Evolutionary conservation across 2,113 vertebrate species (phyloP).

Genomic region (Helogale parvula): DNA sequence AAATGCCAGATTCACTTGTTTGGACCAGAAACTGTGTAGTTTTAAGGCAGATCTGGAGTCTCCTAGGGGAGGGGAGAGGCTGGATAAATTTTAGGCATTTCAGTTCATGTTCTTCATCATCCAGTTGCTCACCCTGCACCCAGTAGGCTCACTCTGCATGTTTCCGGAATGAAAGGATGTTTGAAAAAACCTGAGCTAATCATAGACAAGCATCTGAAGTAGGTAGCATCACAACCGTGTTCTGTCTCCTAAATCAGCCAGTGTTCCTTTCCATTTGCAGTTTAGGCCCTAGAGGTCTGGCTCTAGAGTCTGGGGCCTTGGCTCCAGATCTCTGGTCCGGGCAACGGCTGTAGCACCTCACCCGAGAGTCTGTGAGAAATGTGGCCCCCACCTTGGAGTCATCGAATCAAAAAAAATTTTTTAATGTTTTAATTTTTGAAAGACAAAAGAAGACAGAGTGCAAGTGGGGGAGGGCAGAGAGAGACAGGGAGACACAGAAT

Average conservation of each 20-base stretch:
- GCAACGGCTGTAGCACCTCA: background rate
- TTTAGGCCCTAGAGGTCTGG: background rate
- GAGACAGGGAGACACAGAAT: no score
- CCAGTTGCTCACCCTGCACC: background rate
- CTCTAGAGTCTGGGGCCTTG: background rate
- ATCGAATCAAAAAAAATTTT: background rate
- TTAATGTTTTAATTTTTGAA: no score
- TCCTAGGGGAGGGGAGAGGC: background rate
- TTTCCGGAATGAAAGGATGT: background rate
- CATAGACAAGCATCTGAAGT: background rate
- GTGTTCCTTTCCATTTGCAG: background rate
- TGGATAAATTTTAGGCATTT: background rate
- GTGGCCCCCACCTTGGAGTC: background rate
- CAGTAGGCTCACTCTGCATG: background rate
- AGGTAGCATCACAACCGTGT: background rate
- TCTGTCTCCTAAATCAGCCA: background rate
- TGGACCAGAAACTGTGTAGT: background rate
- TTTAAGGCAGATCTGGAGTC: background rate
- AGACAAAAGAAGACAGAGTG: no score
- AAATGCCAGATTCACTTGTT: slow-evolving; percentile 7
- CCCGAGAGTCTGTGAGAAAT: background rate
- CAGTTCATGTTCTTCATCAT: background rate
- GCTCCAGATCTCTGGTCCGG: background rate
- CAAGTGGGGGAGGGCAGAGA: no score
- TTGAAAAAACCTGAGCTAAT: background rate